A percentile compares a stretch with the other conserved stretches of the same genome.
Evolutionary conservation across 2,888 invertebrate genomes (phyloP).

Genomic region (Aphrophora alni): DNA sequence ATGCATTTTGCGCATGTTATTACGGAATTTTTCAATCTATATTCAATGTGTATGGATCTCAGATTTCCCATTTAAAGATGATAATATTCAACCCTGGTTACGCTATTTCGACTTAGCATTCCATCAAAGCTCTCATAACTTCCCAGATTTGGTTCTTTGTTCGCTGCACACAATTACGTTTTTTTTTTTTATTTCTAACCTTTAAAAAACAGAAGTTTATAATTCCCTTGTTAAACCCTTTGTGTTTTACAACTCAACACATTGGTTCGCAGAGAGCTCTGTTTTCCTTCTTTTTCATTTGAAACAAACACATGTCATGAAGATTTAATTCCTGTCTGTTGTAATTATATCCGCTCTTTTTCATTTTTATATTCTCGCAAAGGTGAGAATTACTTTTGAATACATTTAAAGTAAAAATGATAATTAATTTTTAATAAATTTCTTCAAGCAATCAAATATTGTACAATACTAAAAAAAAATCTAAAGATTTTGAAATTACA

Average conservation of each 20-base stretch:
- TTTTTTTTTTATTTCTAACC: not conserved
- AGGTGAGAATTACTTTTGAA: too few species aligned
- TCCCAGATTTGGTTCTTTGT: not conserved
- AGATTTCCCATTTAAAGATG: not conserved
- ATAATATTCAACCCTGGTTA: not conserved
- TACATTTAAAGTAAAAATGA: too few species aligned
- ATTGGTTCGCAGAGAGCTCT: not conserved
- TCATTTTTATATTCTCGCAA: too few species aligned
- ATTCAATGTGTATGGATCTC: not conserved
- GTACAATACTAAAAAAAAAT: too few species aligned
- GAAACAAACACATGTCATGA: not conserved
- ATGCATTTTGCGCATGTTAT: not conserved
- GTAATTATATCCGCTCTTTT: too few species aligned
- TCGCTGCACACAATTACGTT: not conserved
- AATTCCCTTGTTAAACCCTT: constrained; percentile 1
- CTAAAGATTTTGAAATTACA: too few species aligned
- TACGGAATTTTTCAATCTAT: not conserved
- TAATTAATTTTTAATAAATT: too few species aligned
- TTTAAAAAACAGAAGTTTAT: not conserved
- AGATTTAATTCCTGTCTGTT: not conserved
- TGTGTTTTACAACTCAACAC: not conserved
- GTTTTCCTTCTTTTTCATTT: not conserved
- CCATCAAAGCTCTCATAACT: not conserved
- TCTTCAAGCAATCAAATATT: too few species aligned
- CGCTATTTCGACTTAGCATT: not conserved